Base-by-base conservation (phyloP, 2,113 vertebrate genomes). In the Labrus mixtus region DNA sequence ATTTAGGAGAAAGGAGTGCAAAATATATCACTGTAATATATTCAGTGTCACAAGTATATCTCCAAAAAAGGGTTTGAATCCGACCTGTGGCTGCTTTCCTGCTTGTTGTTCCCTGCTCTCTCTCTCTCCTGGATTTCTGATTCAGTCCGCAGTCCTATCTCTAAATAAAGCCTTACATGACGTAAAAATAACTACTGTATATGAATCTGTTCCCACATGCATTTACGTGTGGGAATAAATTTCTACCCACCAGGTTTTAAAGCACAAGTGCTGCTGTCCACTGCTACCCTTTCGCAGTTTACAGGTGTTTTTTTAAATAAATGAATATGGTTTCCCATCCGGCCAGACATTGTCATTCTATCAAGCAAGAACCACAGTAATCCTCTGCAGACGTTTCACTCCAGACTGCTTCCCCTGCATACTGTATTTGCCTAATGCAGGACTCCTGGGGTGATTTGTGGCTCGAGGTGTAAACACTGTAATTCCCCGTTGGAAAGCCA, bases 401-500 rank as follows among this genome's bases (percentile, higher is more conserved):
- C 20, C 5, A 17, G n/a, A 6, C 2, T 51, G 19, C 4, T 15
- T n/a, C 43, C 36, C 15, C 8, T 37, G 55, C 19, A 25, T 19
- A 29, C 39, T 57, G 11, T 73, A 0, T 74, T 74, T 66, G 48
- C 58, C 64, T 70, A 65, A 50, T 68, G 76, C 74, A 77, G 39
- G 54, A 73, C 81, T 83, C 64, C 51, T 36, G 66, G 75, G 65
- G 39, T 54, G 65, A 55, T 43, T 62, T 48, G 29, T 11, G 17
- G 59, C 73, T 65, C 54, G 37, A 79, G 69, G 75, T 56, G 54
- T 60, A 51, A 57, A 72, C 51, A 75, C 66, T 73, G 66, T 78
- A 75, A 74, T 80, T 77, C 67, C 54, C 68, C 29, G 48, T 43
- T 5, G 7, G 36, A 60, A 13, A 2, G 64, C 86, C 71, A 17